Conservation (phyloP, 2,888 invertebrate species). For the Agrypnus murinus region DNA sequence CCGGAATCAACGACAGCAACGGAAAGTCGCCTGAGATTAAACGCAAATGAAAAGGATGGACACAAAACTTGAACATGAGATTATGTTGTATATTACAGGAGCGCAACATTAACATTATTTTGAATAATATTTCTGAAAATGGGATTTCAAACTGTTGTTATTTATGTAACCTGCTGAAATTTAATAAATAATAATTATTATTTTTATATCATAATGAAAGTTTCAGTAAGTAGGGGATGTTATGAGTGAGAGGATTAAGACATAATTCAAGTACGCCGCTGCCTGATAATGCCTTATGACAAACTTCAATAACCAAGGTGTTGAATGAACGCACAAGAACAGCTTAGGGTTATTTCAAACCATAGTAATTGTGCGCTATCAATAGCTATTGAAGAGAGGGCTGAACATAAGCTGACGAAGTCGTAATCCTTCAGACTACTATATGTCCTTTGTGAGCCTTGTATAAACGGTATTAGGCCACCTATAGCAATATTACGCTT, state of each 20-base stretch:
- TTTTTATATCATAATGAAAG: no score
- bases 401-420: conserved; percentile 55
- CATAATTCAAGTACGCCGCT: conserved; percentile 38
- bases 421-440: conserved; percentile 55
- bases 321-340: conserved; percentile 62
- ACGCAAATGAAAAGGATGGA: conserved; percentile 49
- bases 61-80: conserved; percentile 35
- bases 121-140: no score
- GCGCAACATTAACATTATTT: conserved; percentile 31
- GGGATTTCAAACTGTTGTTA: no score
- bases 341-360: conserved; percentile 70
- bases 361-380: conserved; percentile 68
- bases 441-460: conserved; percentile 56
- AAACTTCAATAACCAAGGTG: conserved; percentile 59
- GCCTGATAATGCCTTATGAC: conserved; percentile 47
- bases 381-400: conserved; percentile 61
- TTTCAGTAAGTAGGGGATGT: no score
- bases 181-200: no score
- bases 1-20: conserved; percentile 42
- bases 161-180: no score
- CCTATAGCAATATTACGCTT: conserved; percentile 53
- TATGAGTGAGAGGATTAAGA: no score
- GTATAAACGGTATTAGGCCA: conserved; percentile 58
- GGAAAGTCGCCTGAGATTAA: conserved; percentile 45
- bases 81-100: conserved; percentile 40